Percentiles rank a stretch among this genome's conserved stretches.
phyloP scores from a whole-genome alignment of 2,113 vertebrate genomes.

The Lonchura striata region DNA sequence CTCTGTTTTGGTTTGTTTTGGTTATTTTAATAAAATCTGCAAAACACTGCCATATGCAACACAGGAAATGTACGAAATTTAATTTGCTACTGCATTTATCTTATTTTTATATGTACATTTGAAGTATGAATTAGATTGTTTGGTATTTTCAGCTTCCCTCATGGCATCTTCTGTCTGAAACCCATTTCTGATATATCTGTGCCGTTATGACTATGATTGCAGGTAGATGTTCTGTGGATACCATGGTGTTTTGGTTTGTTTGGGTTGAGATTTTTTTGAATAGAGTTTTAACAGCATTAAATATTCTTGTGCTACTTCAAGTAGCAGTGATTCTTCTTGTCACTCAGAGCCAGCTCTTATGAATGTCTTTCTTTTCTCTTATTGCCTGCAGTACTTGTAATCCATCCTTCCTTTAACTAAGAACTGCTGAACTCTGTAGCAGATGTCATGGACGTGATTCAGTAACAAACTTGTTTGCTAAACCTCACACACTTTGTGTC shows the following conservation, averaged over 20 bases:
- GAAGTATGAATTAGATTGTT: not conserved
- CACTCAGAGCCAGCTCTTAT: not conserved
- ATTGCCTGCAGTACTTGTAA: not conserved
- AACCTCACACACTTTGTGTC: not conserved
- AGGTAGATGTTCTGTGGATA: not conserved
- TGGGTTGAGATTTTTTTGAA: not conserved
- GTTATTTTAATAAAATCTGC: not conserved
- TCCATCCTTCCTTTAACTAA: not conserved
- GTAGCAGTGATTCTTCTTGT: not conserved
- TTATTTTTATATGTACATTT: not conserved
- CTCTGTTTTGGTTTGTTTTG: too few species aligned
- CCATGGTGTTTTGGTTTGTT: not conserved
- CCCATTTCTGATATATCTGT: not conserved
- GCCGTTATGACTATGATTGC: not conserved
- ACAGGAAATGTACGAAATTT: not conserved
- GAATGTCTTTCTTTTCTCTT: not conserved
- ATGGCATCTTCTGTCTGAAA: not conserved
- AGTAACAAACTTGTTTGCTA: not conserved
- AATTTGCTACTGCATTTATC: not conserved
- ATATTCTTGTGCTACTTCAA: not conserved
- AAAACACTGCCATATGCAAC: not conserved
- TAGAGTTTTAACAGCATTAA: not conserved
- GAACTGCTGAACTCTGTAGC: not conserved
- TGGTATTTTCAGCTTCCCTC: not conserved
- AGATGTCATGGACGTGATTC: not conserved